Evolutionary conservation across 2,113 vertebrate genomes (phyloP), one percentile per base, ranked within the genome.

Genomic region (Aspidoscelis tigris): DNA sequence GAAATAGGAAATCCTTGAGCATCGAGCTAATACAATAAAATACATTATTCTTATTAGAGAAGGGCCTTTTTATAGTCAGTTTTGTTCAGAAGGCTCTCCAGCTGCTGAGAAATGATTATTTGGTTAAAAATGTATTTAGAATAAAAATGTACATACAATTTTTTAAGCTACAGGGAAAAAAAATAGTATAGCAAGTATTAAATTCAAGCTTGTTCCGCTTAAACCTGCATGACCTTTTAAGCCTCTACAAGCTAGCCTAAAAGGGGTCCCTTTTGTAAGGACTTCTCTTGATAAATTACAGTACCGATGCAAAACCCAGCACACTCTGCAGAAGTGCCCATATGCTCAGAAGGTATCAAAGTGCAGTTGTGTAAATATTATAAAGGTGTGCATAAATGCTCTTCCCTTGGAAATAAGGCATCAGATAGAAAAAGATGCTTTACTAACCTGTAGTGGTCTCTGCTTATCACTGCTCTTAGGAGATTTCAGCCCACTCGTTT

Each of bases 381-480:
- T 86, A 65, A 80, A 44, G 77, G 80, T 16, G 41, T 84, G 50
- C 22, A n/a, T 14, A 16, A 26, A 50, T 0, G 3, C 79, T 73
- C 33, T 82, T 77, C 18, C 74, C 80, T 90, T 87, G 68, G 65
- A 44, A 90, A 68, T n/a, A 75, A 87, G 78, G 81, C 50, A 81
- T 82, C 83, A 86, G 89, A 86, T 88, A 65, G 50, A 90, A 89
- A 90, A 90, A 53, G 84, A 83, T 73, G 72, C 72, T 90, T 91
- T 79, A 96, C 97, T 96, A 97, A 99, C 99, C 98, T 99, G 99
- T 94, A 99, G 96, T 92, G 97, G 97, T 97, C 98, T 98, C 95
- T 99, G 98, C 96, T 99, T 99, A 94, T 99, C 99, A 95, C 97
- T 98, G 96, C 95, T 97, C 96, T 99, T 99, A 96, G 98, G 98